Evolutionary conservation across 1,140 invertebrate species (phyloP).

Genomic region (Mizuhopecten yessoensis): DNA sequence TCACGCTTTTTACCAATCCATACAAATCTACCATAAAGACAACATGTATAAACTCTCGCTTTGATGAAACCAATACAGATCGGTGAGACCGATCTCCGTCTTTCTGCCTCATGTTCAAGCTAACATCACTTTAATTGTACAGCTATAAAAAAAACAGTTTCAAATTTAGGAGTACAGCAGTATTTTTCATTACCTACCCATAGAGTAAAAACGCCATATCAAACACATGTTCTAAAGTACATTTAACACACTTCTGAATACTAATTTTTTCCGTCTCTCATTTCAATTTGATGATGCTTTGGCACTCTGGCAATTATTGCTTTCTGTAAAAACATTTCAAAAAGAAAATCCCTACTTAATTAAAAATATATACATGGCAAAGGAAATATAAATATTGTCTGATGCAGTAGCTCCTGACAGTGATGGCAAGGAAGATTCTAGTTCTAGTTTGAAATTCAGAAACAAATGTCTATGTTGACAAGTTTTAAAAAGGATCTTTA

Average conservation of each 20-base stretch:
- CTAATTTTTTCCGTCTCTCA: slow-evolving; percentile 9
- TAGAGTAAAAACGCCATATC: background rate
- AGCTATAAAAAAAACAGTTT: background rate
- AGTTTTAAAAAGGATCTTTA: background rate
- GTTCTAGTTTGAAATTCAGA: background rate
- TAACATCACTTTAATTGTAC: background rate
- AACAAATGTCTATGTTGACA: background rate
- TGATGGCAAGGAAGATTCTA: background rate
- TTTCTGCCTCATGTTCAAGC: background rate
- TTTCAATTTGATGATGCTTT: background rate
- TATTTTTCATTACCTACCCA: background rate
- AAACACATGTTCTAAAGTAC: slow-evolving; percentile 27
- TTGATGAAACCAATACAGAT: background rate
- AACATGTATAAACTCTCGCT: background rate
- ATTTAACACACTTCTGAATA: background rate
- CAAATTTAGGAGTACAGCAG: background rate
- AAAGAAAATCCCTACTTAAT: background rate
- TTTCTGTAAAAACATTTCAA: slow-evolving; percentile 26
- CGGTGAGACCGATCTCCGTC: background rate
- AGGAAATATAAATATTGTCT: background rate
- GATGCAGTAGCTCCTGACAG: background rate
- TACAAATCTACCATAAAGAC: background rate
- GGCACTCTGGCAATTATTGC: background rate
- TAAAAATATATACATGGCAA: background rate
- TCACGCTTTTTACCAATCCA: background rate